Evolutionary conservation across 2,888 invertebrate genomes (phyloP).

Genomic region (Leptopilina syphax): DNA sequence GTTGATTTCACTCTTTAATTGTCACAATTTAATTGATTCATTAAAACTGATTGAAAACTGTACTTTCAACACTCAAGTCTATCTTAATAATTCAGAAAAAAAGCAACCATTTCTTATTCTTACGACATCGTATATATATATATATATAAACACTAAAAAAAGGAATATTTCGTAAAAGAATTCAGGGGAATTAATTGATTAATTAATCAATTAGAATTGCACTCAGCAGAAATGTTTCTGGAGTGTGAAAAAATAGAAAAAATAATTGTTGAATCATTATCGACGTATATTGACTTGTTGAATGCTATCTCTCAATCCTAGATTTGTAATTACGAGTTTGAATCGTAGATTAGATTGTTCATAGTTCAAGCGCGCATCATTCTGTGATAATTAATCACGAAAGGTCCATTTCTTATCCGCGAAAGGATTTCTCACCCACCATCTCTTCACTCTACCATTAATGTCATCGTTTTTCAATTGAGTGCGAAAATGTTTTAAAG

Average conservation of each 20-base stretch:
- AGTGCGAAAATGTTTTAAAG: slow-evolving; percentile 38
- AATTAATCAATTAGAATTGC: background rate
- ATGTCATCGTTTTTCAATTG: slow-evolving; percentile 38
- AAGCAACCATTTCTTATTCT: too few relatives aligned
- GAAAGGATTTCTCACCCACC: slow-evolving; percentile 32
- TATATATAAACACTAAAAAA: too few relatives aligned
- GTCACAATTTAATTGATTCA: background rate
- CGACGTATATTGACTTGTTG: slow-evolving; percentile 5
- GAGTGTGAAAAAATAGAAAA: slow-evolving; percentile 1
- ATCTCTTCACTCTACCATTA: background rate
- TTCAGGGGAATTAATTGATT: background rate
- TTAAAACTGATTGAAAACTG: slow-evolving; percentile 15
- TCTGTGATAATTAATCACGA: slow-evolving; percentile 33
- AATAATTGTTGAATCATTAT: slow-evolving; percentile 9
- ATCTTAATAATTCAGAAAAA: background rate
- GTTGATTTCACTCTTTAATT: slow-evolving; percentile 1
- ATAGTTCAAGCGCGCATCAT: slow-evolving; percentile 14
- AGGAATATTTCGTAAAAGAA: too few relatives aligned
- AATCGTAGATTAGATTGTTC: slow-evolving; percentile 20
- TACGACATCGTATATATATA: too few relatives aligned
- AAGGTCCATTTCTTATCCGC: background rate
- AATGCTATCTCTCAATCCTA: slow-evolving; percentile 23
- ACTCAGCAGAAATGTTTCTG: background rate
- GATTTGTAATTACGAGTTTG: slow-evolving; percentile 31
- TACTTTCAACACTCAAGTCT: background rate